Percentiles rank a stretch among this genome's conserved stretches.
Conservation (phyloP, 2,888 invertebrate genomes). For the Dynastes hyllus region DNA sequence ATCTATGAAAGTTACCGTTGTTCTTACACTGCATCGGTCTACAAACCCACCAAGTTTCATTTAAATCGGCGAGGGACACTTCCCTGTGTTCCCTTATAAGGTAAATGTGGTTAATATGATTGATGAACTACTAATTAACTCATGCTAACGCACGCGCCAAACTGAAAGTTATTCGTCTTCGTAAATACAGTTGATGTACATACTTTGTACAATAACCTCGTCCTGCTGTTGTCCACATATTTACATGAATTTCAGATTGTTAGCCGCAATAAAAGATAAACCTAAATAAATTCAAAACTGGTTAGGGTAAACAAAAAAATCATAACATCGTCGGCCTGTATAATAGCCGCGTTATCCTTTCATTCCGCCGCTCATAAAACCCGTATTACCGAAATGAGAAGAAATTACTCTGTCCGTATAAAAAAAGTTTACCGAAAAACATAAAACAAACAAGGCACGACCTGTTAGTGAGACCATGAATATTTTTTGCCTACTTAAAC, state of each 20-base stretch:
- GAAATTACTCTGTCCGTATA: conserved; percentile 21
- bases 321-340: not conserved
- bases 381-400: not conserved
- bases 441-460: conserved; percentile 39
- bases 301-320: not conserved
- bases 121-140: too few relatives aligned
- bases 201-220: too few relatives aligned
- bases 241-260: not conserved
- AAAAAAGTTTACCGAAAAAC: conserved; percentile 27
- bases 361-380: conserved; percentile 5
- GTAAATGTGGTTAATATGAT: too few relatives aligned
- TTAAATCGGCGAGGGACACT: too few relatives aligned
- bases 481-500: conserved; percentile 36
- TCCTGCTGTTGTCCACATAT: not conserved
- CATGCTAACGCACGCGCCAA: too few relatives aligned
- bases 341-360: not conserved
- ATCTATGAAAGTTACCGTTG: too few relatives aligned
- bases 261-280: not conserved
- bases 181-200: too few relatives aligned
- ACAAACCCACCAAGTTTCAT: too few relatives aligned
- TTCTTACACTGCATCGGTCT: too few relatives aligned
- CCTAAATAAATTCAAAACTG: not conserved
- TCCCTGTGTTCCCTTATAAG: too few relatives aligned
- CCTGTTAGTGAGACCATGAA: conserved; percentile 25
- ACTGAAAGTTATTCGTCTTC: too few relatives aligned